Evolutionary conservation across 2,797 vertebrate species (phyloP), one percentile per base, ranked within the genome.

Genomic region (Macroramphosus scolopax): DNA sequence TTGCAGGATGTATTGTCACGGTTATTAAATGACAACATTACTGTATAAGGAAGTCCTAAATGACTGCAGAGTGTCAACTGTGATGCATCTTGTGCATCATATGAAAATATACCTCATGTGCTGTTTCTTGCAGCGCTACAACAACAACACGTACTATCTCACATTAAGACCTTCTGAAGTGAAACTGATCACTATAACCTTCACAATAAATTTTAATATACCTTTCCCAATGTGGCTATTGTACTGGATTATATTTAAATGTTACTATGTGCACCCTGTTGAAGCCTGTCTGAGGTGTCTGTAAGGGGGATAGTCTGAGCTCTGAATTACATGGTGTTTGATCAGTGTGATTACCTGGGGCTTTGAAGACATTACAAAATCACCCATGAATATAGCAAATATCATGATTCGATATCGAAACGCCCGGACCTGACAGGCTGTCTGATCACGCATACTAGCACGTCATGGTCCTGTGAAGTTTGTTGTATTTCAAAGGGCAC

Each of bases 401-500:
- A 78, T 80, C 66, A 63, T 42, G 44, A 71, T 70, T 79, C 7
- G 44, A 60, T 64, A 67, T 54, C 67, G 62, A 63, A 68, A 68
- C 25, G 49, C 33, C 62, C 59, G 37, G 29, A 24, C 51, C 71
- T 51, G 77, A 77, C 68, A 54, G 63, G 68, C 69, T 55, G 39
- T 55, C 61, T 51, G 81, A 82, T 84, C 81, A 78, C 43, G 5
- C 54, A 46, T 26, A 50, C 57, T 37, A 18, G 38, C 68, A 52
- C 65, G 72, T 74, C 77, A 51, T 32, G 68, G 40, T 60, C 74
- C 57, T 52, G 40, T 61, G 51, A 81, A 76, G 75, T 72, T 73
- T 75, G 66, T 83, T 82, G 78, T 78, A 85, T 84, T 85, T 86
- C 78, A 85, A 86, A 85, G 77, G 74, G 78, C 81, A 81, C 68